phyloP scores from a whole-genome alignment of 2,113 vertebrate genomes.

The Capricornis sumatraensis region DNA sequence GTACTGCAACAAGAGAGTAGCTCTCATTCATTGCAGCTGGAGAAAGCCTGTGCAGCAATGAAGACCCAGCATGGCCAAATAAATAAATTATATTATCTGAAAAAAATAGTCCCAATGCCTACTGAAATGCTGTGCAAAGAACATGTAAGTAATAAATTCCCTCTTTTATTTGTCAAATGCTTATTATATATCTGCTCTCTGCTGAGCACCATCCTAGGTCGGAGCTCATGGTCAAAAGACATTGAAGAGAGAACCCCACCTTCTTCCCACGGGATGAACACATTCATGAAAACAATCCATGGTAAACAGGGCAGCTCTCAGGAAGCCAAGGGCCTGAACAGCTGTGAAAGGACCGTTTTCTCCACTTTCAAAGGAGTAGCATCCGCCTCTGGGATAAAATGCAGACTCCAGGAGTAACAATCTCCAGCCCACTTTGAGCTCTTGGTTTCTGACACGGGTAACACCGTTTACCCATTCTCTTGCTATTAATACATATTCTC shows the following conservation, averaged over 20 bases:
- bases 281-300: rapidly evolving
- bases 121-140: neutral
- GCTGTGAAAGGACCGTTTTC: neutral
- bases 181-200: neutral
- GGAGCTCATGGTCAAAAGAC: neutral
- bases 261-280: neutral
- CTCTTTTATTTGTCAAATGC: neutral
- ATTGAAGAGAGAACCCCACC: neutral
- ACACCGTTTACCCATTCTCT: rapidly evolving
- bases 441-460: neutral
- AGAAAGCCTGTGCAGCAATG: neutral
- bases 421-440: no score
- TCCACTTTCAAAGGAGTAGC: neutral
- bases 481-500: rapidly evolving
- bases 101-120: neutral
- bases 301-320: no score
- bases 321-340: no score
- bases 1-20: neutral
- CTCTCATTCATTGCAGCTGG: neutral
- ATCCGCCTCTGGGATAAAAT: rapidly evolving
- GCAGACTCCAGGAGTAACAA: rapidly evolving
- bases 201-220: neutral
- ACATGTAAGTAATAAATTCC: neutral
- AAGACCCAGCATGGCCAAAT: neutral
- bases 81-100: neutral